These are phyloP conservation scores for Pararge aegeria DNA, from an alignment of 1,140 invertebrate genomes.

Conservation along the genomic window DNA sequence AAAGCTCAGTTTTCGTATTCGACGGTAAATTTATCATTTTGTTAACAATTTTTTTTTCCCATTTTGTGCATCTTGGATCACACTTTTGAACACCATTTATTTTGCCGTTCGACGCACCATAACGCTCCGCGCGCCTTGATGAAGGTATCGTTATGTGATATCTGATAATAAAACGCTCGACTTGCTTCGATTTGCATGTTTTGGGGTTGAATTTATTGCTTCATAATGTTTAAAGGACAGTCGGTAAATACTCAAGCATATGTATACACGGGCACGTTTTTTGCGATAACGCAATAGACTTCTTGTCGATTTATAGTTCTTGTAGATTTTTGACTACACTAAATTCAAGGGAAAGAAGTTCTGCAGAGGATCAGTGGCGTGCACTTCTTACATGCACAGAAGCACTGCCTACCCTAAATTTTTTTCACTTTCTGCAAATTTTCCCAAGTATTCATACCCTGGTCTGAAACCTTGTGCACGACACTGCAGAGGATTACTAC, in stretches of 20 bases:
- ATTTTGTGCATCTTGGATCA: slow-evolving; percentile 72
- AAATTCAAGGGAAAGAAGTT: too few relatives aligned
- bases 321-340: too few relatives aligned
- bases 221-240: slow-evolving; percentile 18
- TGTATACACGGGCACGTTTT: too few relatives aligned
- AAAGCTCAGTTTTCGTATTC: slow-evolving; percentile 62
- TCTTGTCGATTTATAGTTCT: too few relatives aligned
- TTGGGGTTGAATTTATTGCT: slow-evolving; percentile 37
- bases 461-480: too few relatives aligned
- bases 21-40: slow-evolving; percentile 70
- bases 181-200: slow-evolving; percentile 35
- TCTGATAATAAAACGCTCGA: slow-evolving; percentile 65
- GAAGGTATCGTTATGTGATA: slow-evolving; percentile 64
- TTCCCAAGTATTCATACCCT: too few relatives aligned
- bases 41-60: slow-evolving; percentile 54
- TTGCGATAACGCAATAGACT: background rate
- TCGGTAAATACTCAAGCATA: background rate
- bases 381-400: too few relatives aligned
- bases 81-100: slow-evolving; percentile 72
- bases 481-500: too few relatives aligned
- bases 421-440: too few relatives aligned
- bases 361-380: too few relatives aligned
- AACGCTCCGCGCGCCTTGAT: slow-evolving; percentile 43
- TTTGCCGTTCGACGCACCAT: slow-evolving; percentile 47
- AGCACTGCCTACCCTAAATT: too few relatives aligned